Evolutionary conservation across 2,113 vertebrate genomes (phyloP), one percentile per base, ranked within the genome.

Genomic region (Xyrauchen texanus): DNA sequence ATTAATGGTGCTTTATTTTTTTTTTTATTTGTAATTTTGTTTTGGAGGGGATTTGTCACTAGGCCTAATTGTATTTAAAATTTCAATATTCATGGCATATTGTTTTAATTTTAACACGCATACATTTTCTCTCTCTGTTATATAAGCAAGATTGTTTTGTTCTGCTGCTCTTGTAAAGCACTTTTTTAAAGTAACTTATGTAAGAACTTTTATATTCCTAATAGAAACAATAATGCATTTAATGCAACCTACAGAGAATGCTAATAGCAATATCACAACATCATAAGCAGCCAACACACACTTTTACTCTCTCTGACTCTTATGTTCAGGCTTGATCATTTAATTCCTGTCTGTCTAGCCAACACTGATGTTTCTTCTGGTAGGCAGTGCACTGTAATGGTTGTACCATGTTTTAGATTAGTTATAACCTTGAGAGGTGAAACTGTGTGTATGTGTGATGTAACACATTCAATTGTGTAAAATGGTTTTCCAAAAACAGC

Each of bases 351-450:
- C 69, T 72, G 34, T 5, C 7, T 49, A 49, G 21, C 21, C 21
- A 34, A 34, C 21, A 34, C 21, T 34, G 21, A 34, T 34, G 21
- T 34, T 34, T 34, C 21, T 34, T 34, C 21, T 34, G 21, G 21
- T 34, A 34, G 21, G 34, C 58, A 75, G 15, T 63, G 16, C 46
- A 15, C 34, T 44, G 49, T 55, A 76, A 65, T 52, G 21, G 34
- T 10, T 65, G 47, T 45, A 44, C 60, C 21, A 11, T 76, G 61
- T 53, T 53, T 76, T 44, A 52, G 16, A 65, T 76, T 52, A 53
- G 71, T 61, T 53, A 3, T 65, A 53, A 65, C 62, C 74, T 76
- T 76, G 47, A 76, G 62, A 76, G 52, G 74, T 76, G 49, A 64
- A 76, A 65, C 49, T 76, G 73, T 76, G 74, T 44, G 21, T 34